phyloP scores from a whole-genome alignment of 35 echinoderm and acorn worm genomes.

The Holothuria glaberrima region DNA sequence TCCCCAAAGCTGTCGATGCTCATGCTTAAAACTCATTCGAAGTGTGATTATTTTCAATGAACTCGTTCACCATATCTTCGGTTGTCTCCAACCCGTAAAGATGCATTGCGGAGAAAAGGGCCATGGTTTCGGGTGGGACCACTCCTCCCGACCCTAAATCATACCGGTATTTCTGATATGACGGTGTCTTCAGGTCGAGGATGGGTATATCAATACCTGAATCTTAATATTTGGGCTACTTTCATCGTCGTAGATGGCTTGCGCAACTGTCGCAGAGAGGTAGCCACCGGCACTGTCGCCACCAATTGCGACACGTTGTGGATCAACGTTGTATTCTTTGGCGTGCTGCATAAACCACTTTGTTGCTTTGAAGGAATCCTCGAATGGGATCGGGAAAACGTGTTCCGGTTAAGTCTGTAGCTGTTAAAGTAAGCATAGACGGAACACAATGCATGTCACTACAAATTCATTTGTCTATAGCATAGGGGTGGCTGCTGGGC shows the following conservation, averaged over 20 bases:
- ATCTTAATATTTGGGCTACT: slow-evolving; percentile 6
- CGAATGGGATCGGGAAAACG: too few species aligned
- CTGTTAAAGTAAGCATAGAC: too few species aligned
- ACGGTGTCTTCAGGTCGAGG: slow-evolving; percentile 14
- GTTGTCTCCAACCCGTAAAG: too few species aligned
- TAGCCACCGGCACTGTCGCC: too few species aligned
- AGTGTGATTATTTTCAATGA: slow-evolving; percentile 23
- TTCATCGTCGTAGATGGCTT: slow-evolving; percentile 39
- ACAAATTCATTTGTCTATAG: too few species aligned
- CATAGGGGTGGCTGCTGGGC: too few species aligned
- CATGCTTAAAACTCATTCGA: background rate
- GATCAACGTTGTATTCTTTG: slow-evolving; percentile 57
- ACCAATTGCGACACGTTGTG: slow-evolving; percentile 16
- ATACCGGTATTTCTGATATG: slow-evolving; percentile 30
- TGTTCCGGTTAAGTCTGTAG: too few species aligned
- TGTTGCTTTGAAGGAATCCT: too few species aligned
- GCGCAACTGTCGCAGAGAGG: slow-evolving; percentile 17
- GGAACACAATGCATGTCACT: too few species aligned
- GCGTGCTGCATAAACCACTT: too few species aligned
- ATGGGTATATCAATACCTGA: slow-evolving; percentile 53
- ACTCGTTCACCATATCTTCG: background rate
- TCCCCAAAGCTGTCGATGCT: too few species aligned
- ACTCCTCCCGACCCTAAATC: slow-evolving; percentile 1
- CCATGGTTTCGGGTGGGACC: background rate
- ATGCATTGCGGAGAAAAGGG: slow-evolving; percentile 6